A percentile compares a stretch with the other conserved stretches of the same genome.
Evolutionary conservation across 2,888 invertebrate genomes (phyloP).

Genomic region (Norana najaformis): DNA sequence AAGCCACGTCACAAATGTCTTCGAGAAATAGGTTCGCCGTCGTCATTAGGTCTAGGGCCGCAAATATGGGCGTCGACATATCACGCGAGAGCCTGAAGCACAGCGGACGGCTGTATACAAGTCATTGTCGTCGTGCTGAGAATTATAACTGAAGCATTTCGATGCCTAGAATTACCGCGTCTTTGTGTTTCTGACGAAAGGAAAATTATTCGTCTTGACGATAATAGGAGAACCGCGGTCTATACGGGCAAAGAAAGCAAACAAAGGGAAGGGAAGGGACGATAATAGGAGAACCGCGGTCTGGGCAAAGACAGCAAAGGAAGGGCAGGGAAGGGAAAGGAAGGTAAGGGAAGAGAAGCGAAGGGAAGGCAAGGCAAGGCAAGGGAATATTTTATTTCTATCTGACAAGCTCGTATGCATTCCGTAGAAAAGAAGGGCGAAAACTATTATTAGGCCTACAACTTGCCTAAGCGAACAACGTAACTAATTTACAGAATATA

Average conservation of each 20-base stretch:
- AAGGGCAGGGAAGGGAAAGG: background rate
- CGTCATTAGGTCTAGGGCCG: constrained; percentile 6
- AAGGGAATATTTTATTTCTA: no score
- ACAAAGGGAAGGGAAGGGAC: background rate
- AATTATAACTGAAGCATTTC: background rate
- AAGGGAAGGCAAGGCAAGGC: background rate
- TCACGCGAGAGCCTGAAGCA: background rate
- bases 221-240: background rate
- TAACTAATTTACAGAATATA: no score
- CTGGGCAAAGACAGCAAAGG: background rate
- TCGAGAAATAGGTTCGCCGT: background rate
- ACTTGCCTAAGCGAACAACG: no score
- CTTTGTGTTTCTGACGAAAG: background rate
- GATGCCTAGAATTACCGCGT: background rate
- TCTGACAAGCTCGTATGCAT: no score
- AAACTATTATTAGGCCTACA: no score
- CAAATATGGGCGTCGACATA: background rate
- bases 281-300: background rate
- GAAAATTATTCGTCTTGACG: background rate
- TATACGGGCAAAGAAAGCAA: background rate
- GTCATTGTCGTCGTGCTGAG: background rate
- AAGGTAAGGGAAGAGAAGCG: background rate
- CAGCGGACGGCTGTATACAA: background rate
- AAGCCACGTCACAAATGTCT: background rate
- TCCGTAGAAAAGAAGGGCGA: no score